Evolutionary conservation across 2,797 vertebrate genomes (phyloP), one percentile per base, ranked within the genome.

Genomic region (Arctocebus calabarensis): DNA sequence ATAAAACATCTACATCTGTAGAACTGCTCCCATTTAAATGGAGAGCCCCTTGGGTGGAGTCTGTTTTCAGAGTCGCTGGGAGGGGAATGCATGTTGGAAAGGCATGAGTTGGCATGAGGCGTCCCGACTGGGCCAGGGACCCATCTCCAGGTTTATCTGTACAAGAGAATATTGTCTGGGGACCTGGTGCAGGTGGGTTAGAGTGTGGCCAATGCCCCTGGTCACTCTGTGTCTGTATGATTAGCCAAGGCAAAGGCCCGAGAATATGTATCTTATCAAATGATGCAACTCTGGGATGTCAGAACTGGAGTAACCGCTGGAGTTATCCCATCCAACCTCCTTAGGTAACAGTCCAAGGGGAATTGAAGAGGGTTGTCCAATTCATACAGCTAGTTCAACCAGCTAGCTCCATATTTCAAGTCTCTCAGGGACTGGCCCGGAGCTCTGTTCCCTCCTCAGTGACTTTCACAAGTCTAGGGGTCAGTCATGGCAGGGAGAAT

Each of bases 81-180:
- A 82, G 90, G 64, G n/a, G 40, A n/a, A 59, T 27, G 16, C 5
- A 3, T 55, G n/a, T 27, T 62, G 17, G 82, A 55, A 78, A 91
- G 16, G 34, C 12, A 34, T 68, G 23, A 37, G 16, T 6, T 32
- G 64, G 37, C 61, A 64, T 61, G 20, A 9, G 43, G 37, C 81
- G 23, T 32, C 81, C 79, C 1, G 3, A 14, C 11, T 32, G 59
- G 9, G 32, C 37, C 48, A 32, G 34, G 13, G 22, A 68, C 34
- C 25, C 23, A 11, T 22, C 25, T 82, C 75, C 62, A 66, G 27
- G 70, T 34, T 79, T 43, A 22, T 48, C 25, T 45, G 40, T 61
- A 77, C 32, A 61, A 92, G 62, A 43, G 52, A 68, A n/a, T 22
- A 45, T 34, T 93, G 37, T 40, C 68, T 40, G 81, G 81, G 55